A percentile compares a stretch with the other conserved stretches of the same genome.
Conservation (phyloP, 2,888 invertebrate species). For the Idaea dimidiata region DNA sequence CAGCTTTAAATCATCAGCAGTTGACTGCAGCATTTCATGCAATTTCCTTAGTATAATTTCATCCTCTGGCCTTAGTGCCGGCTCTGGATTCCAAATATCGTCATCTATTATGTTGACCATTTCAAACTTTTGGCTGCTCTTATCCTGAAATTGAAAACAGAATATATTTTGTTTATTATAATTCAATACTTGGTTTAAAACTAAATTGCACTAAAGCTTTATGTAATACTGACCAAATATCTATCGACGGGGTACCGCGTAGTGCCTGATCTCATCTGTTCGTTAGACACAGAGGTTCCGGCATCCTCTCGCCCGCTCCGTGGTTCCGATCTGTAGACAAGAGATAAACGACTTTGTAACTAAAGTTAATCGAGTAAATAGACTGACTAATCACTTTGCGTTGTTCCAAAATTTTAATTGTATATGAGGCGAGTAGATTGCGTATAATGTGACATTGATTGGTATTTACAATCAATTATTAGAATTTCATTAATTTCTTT, state of each 20-base stretch:
- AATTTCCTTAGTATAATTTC: conserved; percentile 67
- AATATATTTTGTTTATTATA: not conserved
- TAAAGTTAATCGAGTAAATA: not conserved
- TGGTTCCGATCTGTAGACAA: conserved; percentile 58
- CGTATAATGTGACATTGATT: too few species aligned
- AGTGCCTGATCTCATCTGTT: conserved; percentile 67
- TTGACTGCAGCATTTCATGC: conserved; percentile 73
- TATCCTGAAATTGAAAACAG: conserved; percentile 51
- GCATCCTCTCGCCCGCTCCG: conserved; percentile 61
- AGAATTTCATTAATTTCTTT: too few species aligned
- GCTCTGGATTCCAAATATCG: conserved; percentile 68
- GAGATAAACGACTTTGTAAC: conserved; percentile 1
- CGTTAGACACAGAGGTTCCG: conserved; percentile 73
- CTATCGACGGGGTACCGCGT: conserved; percentile 72
- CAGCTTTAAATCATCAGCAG: conserved; percentile 70
- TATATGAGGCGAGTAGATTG: not conserved
- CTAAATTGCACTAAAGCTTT: not conserved
- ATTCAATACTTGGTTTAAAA: not conserved
- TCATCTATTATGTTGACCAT: conserved; percentile 71
- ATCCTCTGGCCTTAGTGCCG: conserved; percentile 69
- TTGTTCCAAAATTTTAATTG: not conserved
- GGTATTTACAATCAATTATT: too few species aligned
- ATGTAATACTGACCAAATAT: conserved; percentile 64
- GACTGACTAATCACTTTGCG: not conserved
- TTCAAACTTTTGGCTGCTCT: conserved; percentile 70